Conservation (phyloP, 2,113 vertebrate genomes). For the Empidonax alnorum region DNA sequence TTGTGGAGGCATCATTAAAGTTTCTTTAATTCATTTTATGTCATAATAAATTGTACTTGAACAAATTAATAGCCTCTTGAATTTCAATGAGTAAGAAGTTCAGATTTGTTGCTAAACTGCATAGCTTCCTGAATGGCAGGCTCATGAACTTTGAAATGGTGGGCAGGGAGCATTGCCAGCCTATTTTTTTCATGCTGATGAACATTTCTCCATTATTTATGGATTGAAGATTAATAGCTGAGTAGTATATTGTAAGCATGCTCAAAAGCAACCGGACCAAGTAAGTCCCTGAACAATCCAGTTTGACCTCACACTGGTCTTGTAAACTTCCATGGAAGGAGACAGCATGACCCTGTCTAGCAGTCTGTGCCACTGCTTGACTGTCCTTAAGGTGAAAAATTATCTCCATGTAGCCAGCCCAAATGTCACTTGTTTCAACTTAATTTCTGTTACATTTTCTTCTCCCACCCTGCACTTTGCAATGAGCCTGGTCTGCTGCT, state of each 20-base stretch:
- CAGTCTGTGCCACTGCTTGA: neutral
- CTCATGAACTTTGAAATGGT: neutral
- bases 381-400: neutral
- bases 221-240: neutral
- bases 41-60: neutral
- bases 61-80: neutral
- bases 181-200: neutral
- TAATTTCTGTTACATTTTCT: neutral
- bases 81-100: neutral
- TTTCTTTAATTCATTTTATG: constrained; percentile 4
- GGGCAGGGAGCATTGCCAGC: neutral
- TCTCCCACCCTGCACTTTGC: neutral
- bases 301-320: neutral
- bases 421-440: neutral
- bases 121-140: neutral
- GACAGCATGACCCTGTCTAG: neutral
- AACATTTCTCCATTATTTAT: neutral
- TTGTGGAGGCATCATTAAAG: neutral
- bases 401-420: neutral
- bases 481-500: neutral
- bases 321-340: neutral
- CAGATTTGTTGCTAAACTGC: neutral
- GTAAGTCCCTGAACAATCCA: neutral
- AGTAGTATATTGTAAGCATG: neutral
- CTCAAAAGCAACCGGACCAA: neutral